phyloP scores from a whole-genome alignment of 2,113 vertebrate species.

The Neotoma lepida region DNA sequence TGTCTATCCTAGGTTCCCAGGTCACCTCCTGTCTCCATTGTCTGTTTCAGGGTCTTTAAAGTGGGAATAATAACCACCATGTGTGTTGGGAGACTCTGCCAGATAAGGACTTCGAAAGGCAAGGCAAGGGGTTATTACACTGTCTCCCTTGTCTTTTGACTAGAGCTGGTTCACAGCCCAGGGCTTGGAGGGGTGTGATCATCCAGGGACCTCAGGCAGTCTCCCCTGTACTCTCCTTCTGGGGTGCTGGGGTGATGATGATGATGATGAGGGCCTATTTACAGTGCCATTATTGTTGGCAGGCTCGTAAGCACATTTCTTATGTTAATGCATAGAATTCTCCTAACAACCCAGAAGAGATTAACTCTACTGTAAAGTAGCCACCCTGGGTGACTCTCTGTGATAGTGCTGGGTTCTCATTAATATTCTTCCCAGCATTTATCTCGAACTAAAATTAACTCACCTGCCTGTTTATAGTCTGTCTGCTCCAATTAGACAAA shows the following conservation, averaged over 20 bases:
- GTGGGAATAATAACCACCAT: conserved; percentile 56
- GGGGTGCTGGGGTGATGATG: conserved; percentile 26
- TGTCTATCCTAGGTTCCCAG: conserved; percentile 19
- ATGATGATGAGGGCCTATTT: conserved; percentile 48
- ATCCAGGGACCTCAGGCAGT: conserved; percentile 56
- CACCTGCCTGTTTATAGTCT: conserved; percentile 62
- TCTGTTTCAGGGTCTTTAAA: conserved; percentile 58
- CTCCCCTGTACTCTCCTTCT: conserved; percentile 53
- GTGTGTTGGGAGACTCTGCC: neutral
- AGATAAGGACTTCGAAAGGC: conserved; percentile 70
- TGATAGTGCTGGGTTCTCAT: conserved; percentile 54
- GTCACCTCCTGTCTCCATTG: conserved; percentile 21
- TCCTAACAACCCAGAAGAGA: conserved; percentile 59
- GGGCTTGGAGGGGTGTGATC: conserved; percentile 34
- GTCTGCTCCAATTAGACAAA: conserved; percentile 64
- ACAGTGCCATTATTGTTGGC: conserved; percentile 57
- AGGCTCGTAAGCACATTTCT: conserved; percentile 59
- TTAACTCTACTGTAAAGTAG: conserved; percentile 40
- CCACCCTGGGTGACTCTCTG: conserved; percentile 48
- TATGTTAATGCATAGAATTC: conserved; percentile 67
- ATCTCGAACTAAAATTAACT: conserved; percentile 73
- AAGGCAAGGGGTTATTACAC: conserved; percentile 66
- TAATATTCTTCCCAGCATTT: conserved; percentile 62
- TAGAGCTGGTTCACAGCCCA: conserved; percentile 42
- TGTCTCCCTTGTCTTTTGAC: conserved; percentile 62